Evolutionary conservation across 2,113 vertebrate species (phyloP), one percentile per base, ranked within the genome.

Genomic region (Eptatretus burgeri): DNA sequence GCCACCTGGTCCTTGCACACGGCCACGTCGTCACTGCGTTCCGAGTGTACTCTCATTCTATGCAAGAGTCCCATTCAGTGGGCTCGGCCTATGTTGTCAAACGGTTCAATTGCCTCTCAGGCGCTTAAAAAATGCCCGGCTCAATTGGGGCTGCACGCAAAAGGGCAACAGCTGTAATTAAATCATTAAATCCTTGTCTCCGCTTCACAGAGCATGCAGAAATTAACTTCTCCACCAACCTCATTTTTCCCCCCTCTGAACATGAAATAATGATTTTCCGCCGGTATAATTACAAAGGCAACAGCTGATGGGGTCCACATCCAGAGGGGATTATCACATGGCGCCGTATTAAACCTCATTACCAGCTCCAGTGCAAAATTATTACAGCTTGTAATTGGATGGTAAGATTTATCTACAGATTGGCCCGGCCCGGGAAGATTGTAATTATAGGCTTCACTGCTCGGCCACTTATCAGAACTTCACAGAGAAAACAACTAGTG

Each of bases 331-430:
- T 94, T 94, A 94, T 88, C 83, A 84, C 84, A 85, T 84, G 84
- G 86, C 83, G 81, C 81, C 91, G 88, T 85, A 94, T 94, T 94
- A 94, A 86, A 94, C 85, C 88, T 94, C 86, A 94, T 94, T 94
- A 94, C 86, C 86, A 93, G 88, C 85, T 87, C 86, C 85, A 93
- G 79, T 94, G 89, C 85, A 93, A 89, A 96, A 96, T 94, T 96
- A 94, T 94, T 96, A 94, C 89, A 95, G 93, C 89, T 95, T 94
- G 84, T 93, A 94, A 95, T 95, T 95, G 88, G 88, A 93, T 87
- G 88, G 85, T 77, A 86, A 93, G 88, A 95, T 95, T 95, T 93
- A 93, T 93, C 85, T 84, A 93, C 87, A 95, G 88, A 95, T 95
- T 78, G 88, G 85, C 81, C 69, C 72, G 87, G 84, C 87, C 85